A percentile compares a stretch with the other conserved stretches of the same genome.
Evolutionary conservation across 2,888 invertebrate genomes (phyloP).

Genomic region (Sphinx pinastri): DNA sequence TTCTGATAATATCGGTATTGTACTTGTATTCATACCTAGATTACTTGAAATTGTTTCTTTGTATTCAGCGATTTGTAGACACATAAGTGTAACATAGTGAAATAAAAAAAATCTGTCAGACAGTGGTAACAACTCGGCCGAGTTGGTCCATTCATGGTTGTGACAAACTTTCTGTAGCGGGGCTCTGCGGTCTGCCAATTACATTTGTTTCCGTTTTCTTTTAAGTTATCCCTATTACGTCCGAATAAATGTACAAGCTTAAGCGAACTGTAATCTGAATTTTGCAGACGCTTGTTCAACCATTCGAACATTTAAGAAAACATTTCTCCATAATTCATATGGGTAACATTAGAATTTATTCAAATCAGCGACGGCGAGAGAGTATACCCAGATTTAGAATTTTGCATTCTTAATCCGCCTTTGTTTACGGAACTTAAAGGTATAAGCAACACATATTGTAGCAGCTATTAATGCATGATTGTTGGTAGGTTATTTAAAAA

Average conservation of each 20-base stretch:
- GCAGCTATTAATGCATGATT: constrained; percentile 31
- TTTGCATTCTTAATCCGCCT: neutral
- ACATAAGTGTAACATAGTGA: no score
- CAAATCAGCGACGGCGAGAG: neutral
- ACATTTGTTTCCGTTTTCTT: neutral
- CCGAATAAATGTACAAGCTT: neutral
- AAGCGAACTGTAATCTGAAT: constrained; percentile 7
- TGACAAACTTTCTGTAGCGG: no score
- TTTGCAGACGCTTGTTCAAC: constrained; percentile 10
- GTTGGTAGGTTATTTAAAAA: constrained; percentile 65
- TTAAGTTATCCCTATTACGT: neutral
- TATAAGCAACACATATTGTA: no score
- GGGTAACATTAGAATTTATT: constrained; percentile 1
- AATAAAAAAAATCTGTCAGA: no score
- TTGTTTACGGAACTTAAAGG: constrained; percentile 2
- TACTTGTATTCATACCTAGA: no score
- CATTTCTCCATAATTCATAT: constrained; percentile 6
- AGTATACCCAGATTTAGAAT: neutral
- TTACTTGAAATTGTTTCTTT: no score
- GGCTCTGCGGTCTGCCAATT: no score
- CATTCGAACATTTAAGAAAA: neutral
- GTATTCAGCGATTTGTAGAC: no score
- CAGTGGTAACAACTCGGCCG: no score
- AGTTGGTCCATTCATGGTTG: no score
- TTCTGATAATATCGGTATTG: no score